Percentiles rank a stretch among this genome's conserved stretches.
phyloP scores from a whole-genome alignment of 1,140 invertebrate genomes.

The Arion vulgaris region DNA sequence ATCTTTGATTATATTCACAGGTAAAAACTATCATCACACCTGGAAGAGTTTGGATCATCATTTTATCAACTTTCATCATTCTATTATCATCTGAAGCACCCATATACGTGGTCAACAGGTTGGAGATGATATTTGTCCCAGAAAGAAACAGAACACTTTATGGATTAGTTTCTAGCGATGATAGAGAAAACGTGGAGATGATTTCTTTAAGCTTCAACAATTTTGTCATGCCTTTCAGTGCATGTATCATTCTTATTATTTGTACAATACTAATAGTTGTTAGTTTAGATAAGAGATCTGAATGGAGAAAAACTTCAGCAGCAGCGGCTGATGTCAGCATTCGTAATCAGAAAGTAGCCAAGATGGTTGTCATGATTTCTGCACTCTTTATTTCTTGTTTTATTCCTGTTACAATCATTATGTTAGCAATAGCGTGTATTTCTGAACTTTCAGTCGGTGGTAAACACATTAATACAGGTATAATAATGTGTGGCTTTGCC shows the following conservation, averaged over 20 bases:
- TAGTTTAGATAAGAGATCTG: neutral
- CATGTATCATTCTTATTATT: neutral
- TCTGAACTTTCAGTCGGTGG: neutral
- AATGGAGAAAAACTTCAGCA: neutral
- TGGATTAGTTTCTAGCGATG: neutral
- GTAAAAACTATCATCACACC: neutral
- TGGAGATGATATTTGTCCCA: neutral
- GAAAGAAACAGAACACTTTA: neutral
- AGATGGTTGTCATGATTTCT: neutral
- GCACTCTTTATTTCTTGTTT: neutral
- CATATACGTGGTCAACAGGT: neutral
- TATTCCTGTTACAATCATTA: neutral
- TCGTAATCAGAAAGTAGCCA: neutral
- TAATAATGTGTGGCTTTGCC: neutral
- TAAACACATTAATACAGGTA: neutral
- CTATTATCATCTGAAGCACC: neutral
- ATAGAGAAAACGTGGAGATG: neutral
- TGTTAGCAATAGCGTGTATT: neutral
- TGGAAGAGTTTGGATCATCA: neutral
- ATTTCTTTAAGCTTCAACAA: neutral
- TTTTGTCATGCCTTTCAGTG: neutral
- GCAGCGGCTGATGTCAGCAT: neutral
- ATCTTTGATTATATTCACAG: neutral
- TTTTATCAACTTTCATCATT: neutral
- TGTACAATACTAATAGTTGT: neutral